Evolutionary conservation across 2,797 vertebrate genomes (phyloP).

Genomic region (Urophycis tenuis): DNA sequence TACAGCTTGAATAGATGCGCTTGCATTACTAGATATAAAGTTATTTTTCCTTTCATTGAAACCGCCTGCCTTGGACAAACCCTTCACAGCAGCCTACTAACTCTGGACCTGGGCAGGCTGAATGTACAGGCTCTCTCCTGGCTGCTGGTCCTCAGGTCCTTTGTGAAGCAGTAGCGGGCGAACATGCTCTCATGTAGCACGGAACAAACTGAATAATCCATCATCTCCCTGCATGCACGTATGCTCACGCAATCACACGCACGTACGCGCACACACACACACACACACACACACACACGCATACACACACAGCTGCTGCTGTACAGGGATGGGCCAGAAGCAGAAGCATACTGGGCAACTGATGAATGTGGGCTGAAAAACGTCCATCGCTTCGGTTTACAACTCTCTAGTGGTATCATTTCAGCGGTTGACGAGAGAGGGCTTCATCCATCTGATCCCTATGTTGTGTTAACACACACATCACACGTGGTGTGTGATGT

Average conservation of each 20-base stretch:
- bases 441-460: background rate
- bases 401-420: background rate
- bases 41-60: background rate
- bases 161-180: background rate
- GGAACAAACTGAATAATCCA: background rate
- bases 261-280: background rate
- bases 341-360: conserved; percentile 12
- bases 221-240: background rate
- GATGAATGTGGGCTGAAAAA: background rate
- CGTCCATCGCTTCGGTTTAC: background rate
- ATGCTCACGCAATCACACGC: background rate
- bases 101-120: background rate
- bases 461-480: background rate
- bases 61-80: background rate
- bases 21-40: background rate
- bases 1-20: background rate
- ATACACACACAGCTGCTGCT: conserved; percentile 37
- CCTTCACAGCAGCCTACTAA: background rate
- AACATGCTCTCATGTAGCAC: background rate
- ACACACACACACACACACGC: background rate
- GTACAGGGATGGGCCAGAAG: background rate
- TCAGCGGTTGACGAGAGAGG: background rate
- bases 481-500: background rate
- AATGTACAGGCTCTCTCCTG: background rate
- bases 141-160: background rate